Evolutionary conservation across 2,888 invertebrate species (phyloP).

Genomic region (Spodoptera littoralis): DNA sequence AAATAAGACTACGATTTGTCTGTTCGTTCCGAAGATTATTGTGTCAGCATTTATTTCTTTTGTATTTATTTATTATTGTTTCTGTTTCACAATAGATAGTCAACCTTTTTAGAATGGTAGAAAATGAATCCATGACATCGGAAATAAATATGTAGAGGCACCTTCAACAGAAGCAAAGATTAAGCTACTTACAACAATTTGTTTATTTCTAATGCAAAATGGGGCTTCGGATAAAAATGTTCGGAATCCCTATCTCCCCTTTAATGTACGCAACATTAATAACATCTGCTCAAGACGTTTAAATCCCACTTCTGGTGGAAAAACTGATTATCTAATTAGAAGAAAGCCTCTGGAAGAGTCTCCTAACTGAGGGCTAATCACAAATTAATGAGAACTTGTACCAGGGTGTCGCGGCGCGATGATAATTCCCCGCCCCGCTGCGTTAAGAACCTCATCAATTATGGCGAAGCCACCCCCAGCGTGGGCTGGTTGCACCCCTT

Average conservation of each 20-base stretch:
- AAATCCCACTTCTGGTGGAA: conserved; percentile 72
- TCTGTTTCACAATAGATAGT: conserved; percentile 16
- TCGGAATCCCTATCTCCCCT: conserved; percentile 46
- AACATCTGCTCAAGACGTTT: conserved; percentile 70
- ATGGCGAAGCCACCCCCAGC: conserved; percentile 80
- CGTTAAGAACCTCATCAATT: conserved; percentile 88
- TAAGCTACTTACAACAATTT: conserved; percentile 26
- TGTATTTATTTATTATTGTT: conserved; percentile 33
- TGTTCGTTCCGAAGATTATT: conserved; percentile 23
- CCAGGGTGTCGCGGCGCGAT: conserved; percentile 82
- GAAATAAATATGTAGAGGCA: conserved; percentile 23
- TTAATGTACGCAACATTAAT: conserved; percentile 63
- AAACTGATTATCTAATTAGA: conserved; percentile 86
- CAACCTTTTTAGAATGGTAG: conserved; percentile 18
- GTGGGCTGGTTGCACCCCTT: conserved; percentile 67
- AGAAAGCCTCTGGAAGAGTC: conserved; percentile 79
- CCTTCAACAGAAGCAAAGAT: conserved; percentile 15
- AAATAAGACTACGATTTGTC: conserved; percentile 48
- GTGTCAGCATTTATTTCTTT: conserved; percentile 18
- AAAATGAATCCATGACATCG: conserved; percentile 18
- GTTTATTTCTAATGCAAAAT: conserved; percentile 34
- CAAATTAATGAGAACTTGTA: conserved; percentile 87
- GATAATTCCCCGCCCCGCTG: conserved; percentile 87
- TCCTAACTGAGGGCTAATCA: conserved; percentile 86
- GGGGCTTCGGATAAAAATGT: conserved; percentile 31